Percentiles rank a stretch among this genome's conserved stretches.
Evolutionary conservation across 2,797 vertebrate species (phyloP).

Genomic region (Selene dorsalis): DNA sequence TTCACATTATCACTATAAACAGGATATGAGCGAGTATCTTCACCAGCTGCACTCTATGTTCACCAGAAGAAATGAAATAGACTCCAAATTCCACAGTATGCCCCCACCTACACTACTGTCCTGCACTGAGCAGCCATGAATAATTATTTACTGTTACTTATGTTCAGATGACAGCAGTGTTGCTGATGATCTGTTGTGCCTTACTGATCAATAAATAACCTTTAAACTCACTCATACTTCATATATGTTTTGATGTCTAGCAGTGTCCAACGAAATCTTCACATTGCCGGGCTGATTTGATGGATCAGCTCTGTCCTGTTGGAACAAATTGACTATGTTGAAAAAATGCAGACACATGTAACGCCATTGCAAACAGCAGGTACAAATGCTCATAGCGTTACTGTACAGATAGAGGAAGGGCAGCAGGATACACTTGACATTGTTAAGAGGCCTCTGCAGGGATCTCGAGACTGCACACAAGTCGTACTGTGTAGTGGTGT

Average conservation of each 20-base stretch:
- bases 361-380: too few relatives aligned
- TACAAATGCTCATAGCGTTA: too few relatives aligned
- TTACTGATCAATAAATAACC: constrained; percentile 72
- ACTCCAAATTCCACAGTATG: constrained; percentile 7
- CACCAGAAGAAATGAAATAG: constrained; percentile 2
- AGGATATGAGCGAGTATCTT: background rate
- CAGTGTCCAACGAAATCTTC: background rate
- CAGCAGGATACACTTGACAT: too few relatives aligned
- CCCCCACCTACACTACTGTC: constrained; percentile 65
- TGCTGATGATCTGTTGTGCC: constrained; percentile 68
- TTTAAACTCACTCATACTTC: constrained; percentile 20
- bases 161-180: constrained; percentile 44
- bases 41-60: constrained; percentile 14
- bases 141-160: constrained; percentile 53
- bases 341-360: too few relatives aligned
- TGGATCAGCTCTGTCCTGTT: too few relatives aligned
- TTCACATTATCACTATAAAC: constrained; percentile 1
- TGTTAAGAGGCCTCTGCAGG: too few relatives aligned
- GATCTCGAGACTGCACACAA: too few relatives aligned
- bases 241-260: background rate
- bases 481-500: too few relatives aligned
- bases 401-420: too few relatives aligned
- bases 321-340: too few relatives aligned
- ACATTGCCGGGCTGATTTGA: too few relatives aligned
- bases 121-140: constrained; percentile 62